Base-by-base conservation (phyloP, 1,140 invertebrate genomes). In the Eriocheir sinensis region DNA sequence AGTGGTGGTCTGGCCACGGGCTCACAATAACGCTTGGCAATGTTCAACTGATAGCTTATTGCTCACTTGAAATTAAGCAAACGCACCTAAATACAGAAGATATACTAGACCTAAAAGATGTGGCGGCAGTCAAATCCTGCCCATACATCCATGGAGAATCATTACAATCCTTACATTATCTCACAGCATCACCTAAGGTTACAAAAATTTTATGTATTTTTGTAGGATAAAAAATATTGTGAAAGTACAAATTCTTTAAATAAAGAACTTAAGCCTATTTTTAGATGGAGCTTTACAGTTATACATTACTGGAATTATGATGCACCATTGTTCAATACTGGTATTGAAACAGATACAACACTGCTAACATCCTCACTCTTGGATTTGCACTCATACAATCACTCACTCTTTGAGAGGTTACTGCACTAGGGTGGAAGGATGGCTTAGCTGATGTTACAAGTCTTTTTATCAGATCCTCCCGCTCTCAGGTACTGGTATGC, bases 161-260 rank as follows among this genome's bases (percentile, higher is more conserved):
- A 95, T 92, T 92, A 95, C 91, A 95, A 95, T 92, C 91, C 94
- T 95, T 95, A 92, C 85, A 95, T 86, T 92, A 92, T 92, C 85
- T 95, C 90, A 92, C 94, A 95, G 94, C 90, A 95, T 92, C 86
- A 92, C 86, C 91, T 95, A 95, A 92, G 44, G 89, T 95, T 92
- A 95, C 94, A 95, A 95, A 95, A 95, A 92, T 95, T 95, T 79
- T 92, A 92, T 95, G 92, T 92, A 95, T 72, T 95, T 91, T 92
- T 91, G 80, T 92, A 86, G 90, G 83, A 92, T 92, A 95, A 95
- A 94, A 95, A 95, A 92, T 92, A 95, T 95, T 95, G 94, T 95
- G 90, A 95, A 95, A 95, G 91, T 95, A 95, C 94, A 95, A 95
- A 95, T 92, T 95, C 91, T 95, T 95, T 95, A 95, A 95, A 95